Evolutionary conservation across 2,888 invertebrate species (phyloP), one percentile per base, ranked within the genome.

Genomic region (Stegophylla sp.): DNA sequence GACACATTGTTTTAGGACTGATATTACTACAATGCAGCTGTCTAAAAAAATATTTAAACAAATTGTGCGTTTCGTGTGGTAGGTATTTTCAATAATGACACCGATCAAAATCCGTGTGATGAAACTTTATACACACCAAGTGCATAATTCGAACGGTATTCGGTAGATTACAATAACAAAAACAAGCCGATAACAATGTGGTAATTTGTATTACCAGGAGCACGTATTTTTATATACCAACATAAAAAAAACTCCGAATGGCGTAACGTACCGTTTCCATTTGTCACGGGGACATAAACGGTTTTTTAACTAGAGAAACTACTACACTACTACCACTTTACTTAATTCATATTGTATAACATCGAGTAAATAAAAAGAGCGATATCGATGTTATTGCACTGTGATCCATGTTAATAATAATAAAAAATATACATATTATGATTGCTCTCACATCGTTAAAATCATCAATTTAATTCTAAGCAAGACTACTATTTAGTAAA

Each of bases 151-250:
- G 45, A 45, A 66, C 45, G 1, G 17, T 26, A 15, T 66, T 26
- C 45, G 26, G 45, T 66, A 9, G 5, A 45, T 66, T 43, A 45
- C 15, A 15, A 23, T 66, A 43, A 15, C 43, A 43, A 43, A 17
- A 66, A 45, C 26, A 15, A 45, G 17, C 23, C 23, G 17, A 66
- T 66, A 66, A 66, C 66, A 45, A 66, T 66, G 26, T 15, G 45
- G 66, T 66, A 66, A 66, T 45, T 26, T 9, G 26, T 23, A 23
- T 23, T 45, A 45, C 20, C 43, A 20, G 43, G 9, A 66, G 23
- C 66, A 66, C 26, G 66, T 66, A 66, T 23, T 66, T 66, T 66
- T 45, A 26, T 66, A 7, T 45, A 45, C 45, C n/a, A n/a, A n/a
- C n/a, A n/a, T n/a, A n/a, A n/a, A 17, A 45, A 66, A 45, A 20